Evolutionary conservation across 2,888 invertebrate genomes (phyloP).

Genomic region (Mythimna lalbum): DNA sequence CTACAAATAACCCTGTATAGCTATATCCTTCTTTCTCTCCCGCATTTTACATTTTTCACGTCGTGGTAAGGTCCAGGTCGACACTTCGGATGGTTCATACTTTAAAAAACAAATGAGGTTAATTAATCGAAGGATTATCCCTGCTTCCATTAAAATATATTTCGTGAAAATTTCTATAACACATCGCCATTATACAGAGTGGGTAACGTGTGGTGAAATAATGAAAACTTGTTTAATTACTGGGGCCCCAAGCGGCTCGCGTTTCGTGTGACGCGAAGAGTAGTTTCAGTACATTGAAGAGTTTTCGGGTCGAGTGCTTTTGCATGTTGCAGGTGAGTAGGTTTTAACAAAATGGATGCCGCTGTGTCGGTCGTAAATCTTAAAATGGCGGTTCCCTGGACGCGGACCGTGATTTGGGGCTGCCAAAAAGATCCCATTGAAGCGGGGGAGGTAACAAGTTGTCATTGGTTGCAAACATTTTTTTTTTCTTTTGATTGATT

Average conservation of each 20-base stretch:
- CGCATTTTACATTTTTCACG: no score
- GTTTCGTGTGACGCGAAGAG: conserved; percentile 69
- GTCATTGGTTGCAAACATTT: conserved; percentile 62
- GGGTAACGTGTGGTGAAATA: conserved; percentile 63
- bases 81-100: conserved; percentile 41
- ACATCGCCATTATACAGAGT: conserved; percentile 51
- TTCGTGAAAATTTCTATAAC: conserved; percentile 59
- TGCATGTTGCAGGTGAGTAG: conserved; percentile 53
- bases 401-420: conserved; percentile 58
- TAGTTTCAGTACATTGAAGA: conserved; percentile 77
- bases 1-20: no score
- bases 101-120: conserved; percentile 63
- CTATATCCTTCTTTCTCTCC: no score
- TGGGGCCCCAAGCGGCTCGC: conserved; percentile 63
- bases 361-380: conserved; percentile 79
- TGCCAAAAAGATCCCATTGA: conserved; percentile 64
- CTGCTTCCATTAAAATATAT: conserved; percentile 61
- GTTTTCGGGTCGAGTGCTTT: conserved; percentile 80
- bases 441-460: conserved; percentile 63
- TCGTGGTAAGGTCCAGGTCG: not conserved
- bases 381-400: conserved; percentile 80
- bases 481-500: conserved; percentile 60
- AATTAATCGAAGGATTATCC: conserved; percentile 65
- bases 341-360: conserved; percentile 64
- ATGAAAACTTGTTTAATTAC: conserved; percentile 78